A percentile compares a stretch with the other conserved stretches of the same genome.
phyloP scores from a whole-genome alignment of 2,113 vertebrate genomes.

The Camarhynchus parvulus region DNA sequence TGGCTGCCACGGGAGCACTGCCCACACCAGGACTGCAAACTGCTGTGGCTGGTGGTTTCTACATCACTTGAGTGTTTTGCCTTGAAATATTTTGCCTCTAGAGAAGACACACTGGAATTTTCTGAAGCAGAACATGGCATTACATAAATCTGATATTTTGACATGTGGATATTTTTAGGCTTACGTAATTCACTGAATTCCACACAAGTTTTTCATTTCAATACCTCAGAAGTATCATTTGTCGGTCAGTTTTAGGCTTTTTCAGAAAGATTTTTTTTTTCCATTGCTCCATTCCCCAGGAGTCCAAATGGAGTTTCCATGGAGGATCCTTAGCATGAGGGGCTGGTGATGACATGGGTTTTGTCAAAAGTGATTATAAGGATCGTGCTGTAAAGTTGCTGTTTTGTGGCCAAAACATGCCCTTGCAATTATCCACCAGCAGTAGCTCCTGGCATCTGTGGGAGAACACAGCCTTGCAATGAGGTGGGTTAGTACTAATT shows the following conservation, averaged over 20 bases:
- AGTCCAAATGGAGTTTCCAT: background rate
- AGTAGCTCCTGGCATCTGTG: background rate
- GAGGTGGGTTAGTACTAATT: conserved; percentile 23
- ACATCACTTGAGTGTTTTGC: background rate
- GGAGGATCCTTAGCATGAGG: background rate
- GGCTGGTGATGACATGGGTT: background rate
- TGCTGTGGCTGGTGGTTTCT: background rate
- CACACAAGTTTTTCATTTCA: background rate
- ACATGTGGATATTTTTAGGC: background rate
- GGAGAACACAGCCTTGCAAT: background rate
- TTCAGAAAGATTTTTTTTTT: background rate
- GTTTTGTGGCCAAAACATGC: background rate
- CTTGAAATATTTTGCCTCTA: background rate
- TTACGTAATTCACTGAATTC: background rate
- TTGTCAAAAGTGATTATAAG: background rate
- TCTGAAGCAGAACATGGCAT: background rate
- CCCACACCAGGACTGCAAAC: accelerated
- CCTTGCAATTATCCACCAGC: background rate
- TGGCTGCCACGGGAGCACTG: accelerated
- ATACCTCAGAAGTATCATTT: background rate
- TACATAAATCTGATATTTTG: background rate
- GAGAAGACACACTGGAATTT: background rate
- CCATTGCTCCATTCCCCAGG: background rate
- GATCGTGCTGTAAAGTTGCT: background rate
- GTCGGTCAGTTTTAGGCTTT: background rate